These are phyloP conservation scores for Plutomurus gul DNA, from an alignment of 1,140 invertebrate species.

Conservation along the genomic window DNA sequence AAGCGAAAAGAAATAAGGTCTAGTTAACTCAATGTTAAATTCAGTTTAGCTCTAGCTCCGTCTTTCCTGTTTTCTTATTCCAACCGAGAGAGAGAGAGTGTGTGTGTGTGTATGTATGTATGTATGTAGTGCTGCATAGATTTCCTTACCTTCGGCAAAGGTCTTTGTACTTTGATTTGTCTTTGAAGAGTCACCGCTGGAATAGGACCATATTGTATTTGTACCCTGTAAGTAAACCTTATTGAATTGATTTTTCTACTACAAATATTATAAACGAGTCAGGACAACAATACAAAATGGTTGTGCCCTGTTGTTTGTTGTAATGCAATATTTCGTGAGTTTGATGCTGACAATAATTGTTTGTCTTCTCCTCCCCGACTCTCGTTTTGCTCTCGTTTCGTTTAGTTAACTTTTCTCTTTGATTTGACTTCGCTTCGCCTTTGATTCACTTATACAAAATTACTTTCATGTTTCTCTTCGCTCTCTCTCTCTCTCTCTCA, in stretches of 20 bases:
- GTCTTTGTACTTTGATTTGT: neutral
- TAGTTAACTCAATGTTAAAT: constrained; percentile 7
- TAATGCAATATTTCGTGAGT: neutral
- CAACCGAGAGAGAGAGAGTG: too few species aligned
- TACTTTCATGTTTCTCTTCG: constrained; percentile 4
- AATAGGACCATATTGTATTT: neutral
- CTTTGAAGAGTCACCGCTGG: constrained; percentile 1
- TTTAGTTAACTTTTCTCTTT: neutral
- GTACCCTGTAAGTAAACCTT: neutral
- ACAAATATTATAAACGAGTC: neutral
- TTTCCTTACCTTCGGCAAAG: neutral
- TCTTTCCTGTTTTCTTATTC: neutral
- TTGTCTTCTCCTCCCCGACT: too few species aligned
- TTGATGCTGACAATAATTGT: constrained; percentile 9
- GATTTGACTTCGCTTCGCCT: neutral
- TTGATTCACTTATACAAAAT: neutral
- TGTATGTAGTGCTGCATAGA: too few species aligned
- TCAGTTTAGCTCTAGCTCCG: neutral
- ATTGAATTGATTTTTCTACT: constrained; percentile 8
- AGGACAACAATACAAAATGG: neutral
- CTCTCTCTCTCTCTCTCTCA: too few species aligned
- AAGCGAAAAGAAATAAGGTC: too few species aligned
- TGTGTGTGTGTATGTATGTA: too few species aligned
- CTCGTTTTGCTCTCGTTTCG: too few species aligned
- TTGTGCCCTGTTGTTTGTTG: neutral